These are phyloP conservation scores for Tillus elongatus DNA, from an alignment of 2,888 invertebrate genomes.

Conservation along the genomic window DNA sequence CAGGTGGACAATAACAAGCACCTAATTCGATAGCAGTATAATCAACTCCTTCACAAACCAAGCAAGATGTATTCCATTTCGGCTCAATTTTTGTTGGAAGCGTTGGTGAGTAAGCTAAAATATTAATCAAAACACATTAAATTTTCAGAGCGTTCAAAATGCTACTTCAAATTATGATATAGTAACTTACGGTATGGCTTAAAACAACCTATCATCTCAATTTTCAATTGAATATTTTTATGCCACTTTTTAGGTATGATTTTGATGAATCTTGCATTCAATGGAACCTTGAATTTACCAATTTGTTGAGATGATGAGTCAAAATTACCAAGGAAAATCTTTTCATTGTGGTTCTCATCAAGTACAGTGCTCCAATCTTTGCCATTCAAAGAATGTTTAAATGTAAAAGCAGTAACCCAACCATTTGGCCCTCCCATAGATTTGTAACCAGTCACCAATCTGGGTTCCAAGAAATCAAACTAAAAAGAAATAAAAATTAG, in stretches of 20 bases:
- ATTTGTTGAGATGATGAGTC: slow-evolving; percentile 52
- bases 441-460: slow-evolving; percentile 68
- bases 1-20: slow-evolving; percentile 49
- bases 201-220: slow-evolving; percentile 73
- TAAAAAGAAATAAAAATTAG: slow-evolving; percentile 34
- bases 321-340: slow-evolving; percentile 64
- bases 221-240: slow-evolving; percentile 59
- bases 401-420: slow-evolving; percentile 67
- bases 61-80: too few relatives aligned
- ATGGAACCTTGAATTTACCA: slow-evolving; percentile 60
- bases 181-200: slow-evolving; percentile 55
- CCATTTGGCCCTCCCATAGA: slow-evolving; percentile 62
- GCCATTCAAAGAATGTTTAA: slow-evolving; percentile 65
- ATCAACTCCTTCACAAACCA: slow-evolving; percentile 6
- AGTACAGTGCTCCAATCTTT: slow-evolving; percentile 61
- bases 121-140: too few relatives aligned
- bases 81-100: too few relatives aligned
- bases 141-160: too few relatives aligned
- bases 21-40: slow-evolving; percentile 32
- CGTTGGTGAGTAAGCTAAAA: too few relatives aligned
- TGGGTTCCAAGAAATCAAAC: slow-evolving; percentile 68
- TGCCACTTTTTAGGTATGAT: slow-evolving; percentile 66
- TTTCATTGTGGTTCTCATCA: slow-evolving; percentile 46
- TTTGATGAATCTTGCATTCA: slow-evolving; percentile 63
- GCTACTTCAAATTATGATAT: too few relatives aligned